These are phyloP conservation scores for Petrolisthes cinctipes DNA, from an alignment of 2,888 invertebrate genomes.

Conservation along the genomic window DNA sequence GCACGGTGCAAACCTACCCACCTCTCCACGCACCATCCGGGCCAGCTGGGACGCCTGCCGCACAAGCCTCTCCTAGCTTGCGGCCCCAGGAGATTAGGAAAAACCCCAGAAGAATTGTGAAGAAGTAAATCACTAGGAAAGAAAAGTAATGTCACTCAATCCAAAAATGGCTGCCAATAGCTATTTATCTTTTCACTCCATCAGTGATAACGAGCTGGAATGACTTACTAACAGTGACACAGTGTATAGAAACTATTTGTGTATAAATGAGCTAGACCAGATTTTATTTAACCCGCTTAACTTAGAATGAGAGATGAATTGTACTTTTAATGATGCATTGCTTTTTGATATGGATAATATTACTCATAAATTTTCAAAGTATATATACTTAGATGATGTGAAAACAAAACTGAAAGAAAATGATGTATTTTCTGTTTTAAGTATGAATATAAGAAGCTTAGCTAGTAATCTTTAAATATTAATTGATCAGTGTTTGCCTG, in stretches of 20 bases:
- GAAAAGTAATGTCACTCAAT: not conserved
- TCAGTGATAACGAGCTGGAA: not conserved
- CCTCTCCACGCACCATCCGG: not conserved
- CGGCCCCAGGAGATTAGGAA: not conserved
- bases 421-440: constrained; percentile 4
- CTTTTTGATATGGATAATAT: not conserved
- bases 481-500: too few species aligned
- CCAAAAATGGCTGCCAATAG: not conserved
- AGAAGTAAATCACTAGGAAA: not conserved
- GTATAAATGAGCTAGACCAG: not conserved
- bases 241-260: constrained; percentile 6
- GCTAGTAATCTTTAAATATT: too few species aligned
- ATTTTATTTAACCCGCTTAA: not conserved
- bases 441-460: too few species aligned
- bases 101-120: not conserved
- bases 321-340: not conserved
- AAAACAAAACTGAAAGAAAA: not conserved
- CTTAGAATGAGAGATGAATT: not conserved
- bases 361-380: not conserved
- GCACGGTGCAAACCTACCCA: not conserved
- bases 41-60: not conserved
- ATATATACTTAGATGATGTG: constrained; percentile 4
- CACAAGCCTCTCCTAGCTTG: not conserved
- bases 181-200: not conserved
- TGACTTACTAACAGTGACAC: constrained; percentile 13